Evolutionary conservation across 2,888 invertebrate species (phyloP).

Genomic region (Chrysolina oricalcia): DNA sequence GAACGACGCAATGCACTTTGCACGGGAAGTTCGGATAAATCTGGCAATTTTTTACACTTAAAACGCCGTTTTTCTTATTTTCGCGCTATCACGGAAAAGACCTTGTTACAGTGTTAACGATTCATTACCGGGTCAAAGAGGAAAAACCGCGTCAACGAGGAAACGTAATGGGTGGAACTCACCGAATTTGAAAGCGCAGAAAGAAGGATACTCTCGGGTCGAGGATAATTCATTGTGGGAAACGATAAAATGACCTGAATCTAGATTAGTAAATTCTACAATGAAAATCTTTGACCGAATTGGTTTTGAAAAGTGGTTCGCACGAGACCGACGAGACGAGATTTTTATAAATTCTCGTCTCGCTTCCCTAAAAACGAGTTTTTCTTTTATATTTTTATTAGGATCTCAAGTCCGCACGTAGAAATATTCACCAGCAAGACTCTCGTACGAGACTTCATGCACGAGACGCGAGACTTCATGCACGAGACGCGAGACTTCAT

Average conservation of each 20-base stretch:
- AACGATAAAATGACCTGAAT: background rate
- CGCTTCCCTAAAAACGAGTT: too few species aligned
- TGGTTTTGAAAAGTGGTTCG: too few species aligned
- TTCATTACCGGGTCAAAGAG: conserved; percentile 21
- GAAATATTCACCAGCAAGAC: too few species aligned
- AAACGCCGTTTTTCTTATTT: conserved; percentile 55
- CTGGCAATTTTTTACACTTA: conserved; percentile 58
- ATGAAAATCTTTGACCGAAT: background rate
- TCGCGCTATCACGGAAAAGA: conserved; percentile 34
- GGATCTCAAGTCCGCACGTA: too few species aligned
- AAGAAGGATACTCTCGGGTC: background rate
- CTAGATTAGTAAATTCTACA: background rate
- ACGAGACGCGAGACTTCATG: too few species aligned
- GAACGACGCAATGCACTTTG: conserved; percentile 66
- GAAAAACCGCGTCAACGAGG: conserved; percentile 13
- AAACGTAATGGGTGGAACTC: conserved; percentile 21
- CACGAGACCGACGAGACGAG: too few species aligned
- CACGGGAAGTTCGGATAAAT: conserved; percentile 54
- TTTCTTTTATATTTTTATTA: too few species aligned
- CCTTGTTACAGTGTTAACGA: conserved; percentile 33
- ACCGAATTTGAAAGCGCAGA: conserved; percentile 4
- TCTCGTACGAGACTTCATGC: too few species aligned
- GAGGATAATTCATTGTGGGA: background rate
- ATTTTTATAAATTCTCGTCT: too few species aligned
- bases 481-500: too few species aligned